A percentile compares a stretch with the other conserved stretches of the same genome.
Evolutionary conservation across 2,113 vertebrate species (phyloP).

Genomic region (Chaetodon trifascialis): DNA sequence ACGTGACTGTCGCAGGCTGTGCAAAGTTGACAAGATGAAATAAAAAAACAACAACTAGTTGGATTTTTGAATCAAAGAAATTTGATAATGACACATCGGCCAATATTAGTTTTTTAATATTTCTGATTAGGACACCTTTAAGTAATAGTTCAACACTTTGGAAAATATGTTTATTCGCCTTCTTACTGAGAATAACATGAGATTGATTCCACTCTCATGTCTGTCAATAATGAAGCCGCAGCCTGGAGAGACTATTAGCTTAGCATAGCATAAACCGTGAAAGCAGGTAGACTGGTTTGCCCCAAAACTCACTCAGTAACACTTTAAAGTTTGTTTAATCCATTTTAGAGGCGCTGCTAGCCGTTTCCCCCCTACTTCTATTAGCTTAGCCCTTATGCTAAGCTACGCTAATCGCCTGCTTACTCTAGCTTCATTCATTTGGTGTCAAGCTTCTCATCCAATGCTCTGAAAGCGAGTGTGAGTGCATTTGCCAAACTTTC

Average conservation of each 20-base stretch:
- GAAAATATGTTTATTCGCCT: neutral
- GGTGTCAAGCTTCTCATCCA: neutral
- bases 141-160: neutral
- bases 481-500: neutral
- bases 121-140: neutral
- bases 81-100: neutral
- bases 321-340: neutral
- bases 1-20: conserved; percentile 22
- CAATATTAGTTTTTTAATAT: neutral
- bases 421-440: neutral
- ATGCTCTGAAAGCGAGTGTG: neutral
- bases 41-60: neutral
- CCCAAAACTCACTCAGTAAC: neutral
- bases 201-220: neutral
- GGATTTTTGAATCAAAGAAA: neutral
- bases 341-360: neutral
- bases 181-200: neutral
- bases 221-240: neutral
- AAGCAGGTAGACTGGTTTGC: neutral
- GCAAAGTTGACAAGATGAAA: conserved; percentile 31
- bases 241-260: neutral
- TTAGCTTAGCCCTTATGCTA: neutral
- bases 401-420: neutral
- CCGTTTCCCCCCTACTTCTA: neutral
- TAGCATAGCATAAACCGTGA: conserved; percentile 24